A percentile compares a stretch with the other conserved stretches of the same genome.
Evolutionary conservation across 2,113 vertebrate genomes (phyloP).

Genomic region (Hippocampus guttulatus): DNA sequence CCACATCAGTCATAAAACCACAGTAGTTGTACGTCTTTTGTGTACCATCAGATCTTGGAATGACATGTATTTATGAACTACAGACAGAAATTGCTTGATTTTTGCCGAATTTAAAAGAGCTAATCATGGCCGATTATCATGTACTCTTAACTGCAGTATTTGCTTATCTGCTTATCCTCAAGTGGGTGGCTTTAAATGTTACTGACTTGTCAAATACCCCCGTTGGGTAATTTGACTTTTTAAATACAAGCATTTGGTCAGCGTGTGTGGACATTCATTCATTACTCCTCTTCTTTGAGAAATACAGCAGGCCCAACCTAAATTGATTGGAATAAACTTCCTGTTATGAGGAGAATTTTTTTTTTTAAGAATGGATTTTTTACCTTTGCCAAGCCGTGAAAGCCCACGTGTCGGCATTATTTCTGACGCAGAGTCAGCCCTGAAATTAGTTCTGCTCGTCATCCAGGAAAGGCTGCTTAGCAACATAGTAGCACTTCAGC

Average conservation of each 20-base stretch:
- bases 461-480: slow-evolving; percentile 49
- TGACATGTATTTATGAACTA: no score
- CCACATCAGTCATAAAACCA: no score
- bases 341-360: slow-evolving; percentile 3
- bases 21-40: no score
- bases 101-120: no score
- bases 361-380: slow-evolving; percentile 29
- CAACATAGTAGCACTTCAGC: slow-evolving; percentile 54
- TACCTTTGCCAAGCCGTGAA: slow-evolving; percentile 40
- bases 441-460: slow-evolving; percentile 28
- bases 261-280: background rate
- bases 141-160: no score
- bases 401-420: slow-evolving; percentile 20
- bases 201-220: background rate
- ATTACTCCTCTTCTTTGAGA: background rate
- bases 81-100: no score
- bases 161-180: background rate
- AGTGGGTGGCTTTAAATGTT: background rate
- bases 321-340: background rate
- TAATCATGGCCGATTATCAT: no score
- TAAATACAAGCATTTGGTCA: background rate
- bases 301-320: no score
- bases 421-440: slow-evolving; percentile 30
- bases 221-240: slow-evolving; percentile 19
- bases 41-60: no score